Conservation (phyloP, 2,888 invertebrate species). For the Achlya flavicornis region DNA sequence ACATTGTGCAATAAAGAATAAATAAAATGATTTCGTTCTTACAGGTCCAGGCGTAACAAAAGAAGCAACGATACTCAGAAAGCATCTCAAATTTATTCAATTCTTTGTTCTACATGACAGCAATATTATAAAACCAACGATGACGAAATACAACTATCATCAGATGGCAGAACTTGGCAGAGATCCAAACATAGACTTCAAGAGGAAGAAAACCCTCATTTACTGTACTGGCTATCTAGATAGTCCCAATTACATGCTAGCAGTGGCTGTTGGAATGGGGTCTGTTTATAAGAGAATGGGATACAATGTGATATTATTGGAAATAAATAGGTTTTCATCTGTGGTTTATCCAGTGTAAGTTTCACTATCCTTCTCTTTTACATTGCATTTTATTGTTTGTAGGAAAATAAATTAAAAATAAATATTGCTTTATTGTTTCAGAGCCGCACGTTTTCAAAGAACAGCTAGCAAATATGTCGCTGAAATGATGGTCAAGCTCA, state of each 20-base stretch:
- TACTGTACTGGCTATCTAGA: conserved; percentile 20
- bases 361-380: not conserved
- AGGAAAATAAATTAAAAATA: no score
- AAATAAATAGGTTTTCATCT: conserved; percentile 13
- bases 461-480: conserved; percentile 31
- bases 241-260: not conserved
- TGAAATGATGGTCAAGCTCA: conserved; percentile 32
- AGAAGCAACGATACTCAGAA: conserved; percentile 3
- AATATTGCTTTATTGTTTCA: conserved; percentile 16
- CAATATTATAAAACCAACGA: not conserved
- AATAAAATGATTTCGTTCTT: not conserved
- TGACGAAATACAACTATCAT: conserved; percentile 19
- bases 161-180: conserved; percentile 15
- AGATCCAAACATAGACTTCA: conserved; percentile 21
- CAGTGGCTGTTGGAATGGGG: conserved; percentile 8
- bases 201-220: conserved; percentile 20
- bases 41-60: conserved; percentile 15
- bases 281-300: conserved; percentile 18
- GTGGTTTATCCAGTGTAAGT: conserved; percentile 19
- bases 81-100: conserved; percentile 13
- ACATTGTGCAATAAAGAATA: no score
- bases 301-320: conserved; percentile 24
- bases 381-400: no score
- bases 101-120: conserved; percentile 14
- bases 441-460: conserved; percentile 28